Evolutionary conservation across 2,113 vertebrate genomes (phyloP).

Genomic region (Sylvilagus bachmani): DNA sequence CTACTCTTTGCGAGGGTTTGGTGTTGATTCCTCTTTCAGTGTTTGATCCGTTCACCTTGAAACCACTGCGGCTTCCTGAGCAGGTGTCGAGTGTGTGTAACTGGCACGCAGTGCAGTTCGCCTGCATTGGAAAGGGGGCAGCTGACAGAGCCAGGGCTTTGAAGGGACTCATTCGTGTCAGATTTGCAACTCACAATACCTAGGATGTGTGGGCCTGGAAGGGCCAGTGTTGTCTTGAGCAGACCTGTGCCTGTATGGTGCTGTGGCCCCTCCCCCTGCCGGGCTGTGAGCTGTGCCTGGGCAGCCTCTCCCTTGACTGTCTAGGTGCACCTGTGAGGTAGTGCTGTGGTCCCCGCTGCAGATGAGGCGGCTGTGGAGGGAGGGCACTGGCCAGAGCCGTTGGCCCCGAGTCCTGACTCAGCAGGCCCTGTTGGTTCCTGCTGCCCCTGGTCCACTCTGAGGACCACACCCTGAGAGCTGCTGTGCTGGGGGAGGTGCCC

Average conservation of each 20-base stretch:
- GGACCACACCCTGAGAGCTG: not conserved
- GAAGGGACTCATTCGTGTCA: not conserved
- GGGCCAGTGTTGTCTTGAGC: not conserved
- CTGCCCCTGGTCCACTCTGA: not conserved
- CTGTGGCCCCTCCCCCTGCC: not conserved
- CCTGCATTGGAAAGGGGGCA: not conserved
- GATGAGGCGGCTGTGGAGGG: not conserved
- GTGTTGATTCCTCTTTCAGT: not conserved
- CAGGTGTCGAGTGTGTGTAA: not conserved
- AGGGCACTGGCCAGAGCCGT: no score
- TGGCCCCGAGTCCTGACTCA: not conserved
- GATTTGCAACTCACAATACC: not conserved
- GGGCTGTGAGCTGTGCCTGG: not conserved
- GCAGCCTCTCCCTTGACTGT: not conserved
- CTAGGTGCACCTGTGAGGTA: not conserved
- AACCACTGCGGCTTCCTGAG: not conserved
- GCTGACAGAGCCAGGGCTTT: not conserved
- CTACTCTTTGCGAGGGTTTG: not conserved
- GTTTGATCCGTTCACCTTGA: no score
- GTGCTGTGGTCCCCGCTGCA: not conserved
- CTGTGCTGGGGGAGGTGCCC: not conserved
- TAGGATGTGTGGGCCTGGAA: not conserved
- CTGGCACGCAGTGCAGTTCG: not conserved
- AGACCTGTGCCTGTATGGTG: rapidly evolving
- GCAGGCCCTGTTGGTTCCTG: not conserved